Evolutionary conservation across 1,140 invertebrate species (phyloP), one percentile per base, ranked within the genome.

Genomic region (Telenomus remus): DNA sequence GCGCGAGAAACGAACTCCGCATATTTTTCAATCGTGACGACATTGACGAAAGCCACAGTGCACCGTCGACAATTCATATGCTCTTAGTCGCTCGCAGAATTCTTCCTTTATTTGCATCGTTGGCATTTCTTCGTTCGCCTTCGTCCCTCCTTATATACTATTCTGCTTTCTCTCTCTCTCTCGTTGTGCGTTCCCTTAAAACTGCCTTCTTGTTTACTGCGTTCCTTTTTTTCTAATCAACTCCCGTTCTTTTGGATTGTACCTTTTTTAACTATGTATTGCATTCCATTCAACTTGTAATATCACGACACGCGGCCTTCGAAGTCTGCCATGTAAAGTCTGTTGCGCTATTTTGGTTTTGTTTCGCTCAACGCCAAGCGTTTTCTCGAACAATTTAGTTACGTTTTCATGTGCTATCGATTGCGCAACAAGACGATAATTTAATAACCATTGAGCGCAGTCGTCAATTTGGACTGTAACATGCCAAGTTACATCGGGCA

Each of bases 41-140:
- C 66, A 71, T 71, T 76, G 68, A 76, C 68, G 74, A 68, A 63
- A 71, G 63, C 63, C 65, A 59, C 64, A 69, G 57, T 75, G 72
- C 72, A 65, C 55, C 72, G 72, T 76, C 74, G 74, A 71, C 74
- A 57, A 77, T 77, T 72, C 74, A 63, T 77, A 55, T 57, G 74
- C 57, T 69, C 56, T 66, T 60, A 56, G 54, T 55, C 61, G 73
- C 56, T 54, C 56, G 56, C 51, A 64, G 74, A 77, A 77, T 77
- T 72, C 57, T 59, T 66, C 55, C 63, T 66, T 77, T 72, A 72
- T 72, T 77, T 77, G 74, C 74, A 68, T 66, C 63, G 68, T 68
- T 72, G 56, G 68, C 74, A 64, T 72, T 77, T 77, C 61, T 73
- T 65, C 69, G 69, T 13, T 56, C 59, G 59, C 19, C 59, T 64